These are phyloP conservation scores for Chromoteleia sp. DNA, from an alignment of 2,888 invertebrate genomes.

Conservation along the genomic window DNA sequence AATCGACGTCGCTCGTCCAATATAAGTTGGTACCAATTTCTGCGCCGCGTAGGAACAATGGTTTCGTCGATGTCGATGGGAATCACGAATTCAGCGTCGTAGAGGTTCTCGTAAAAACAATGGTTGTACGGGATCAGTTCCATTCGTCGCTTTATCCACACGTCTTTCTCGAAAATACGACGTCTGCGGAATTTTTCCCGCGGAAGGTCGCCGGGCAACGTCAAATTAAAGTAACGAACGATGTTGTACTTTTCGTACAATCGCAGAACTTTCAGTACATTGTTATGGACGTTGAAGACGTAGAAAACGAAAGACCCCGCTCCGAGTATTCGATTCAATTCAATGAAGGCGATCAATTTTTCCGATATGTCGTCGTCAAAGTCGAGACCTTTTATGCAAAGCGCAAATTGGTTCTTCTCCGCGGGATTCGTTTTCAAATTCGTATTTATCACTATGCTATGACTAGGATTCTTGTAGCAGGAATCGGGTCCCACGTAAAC, in stretches of 20 bases:
- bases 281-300: constrained; percentile 86
- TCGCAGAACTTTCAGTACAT: constrained; percentile 86
- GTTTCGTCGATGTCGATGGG: constrained; percentile 91
- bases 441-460: constrained; percentile 78
- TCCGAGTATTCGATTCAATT: constrained; percentile 88
- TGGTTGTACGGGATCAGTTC: constrained; percentile 92
- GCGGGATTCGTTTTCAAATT: constrained; percentile 28
- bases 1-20: constrained; percentile 83
- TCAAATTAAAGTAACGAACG: constrained; percentile 79
- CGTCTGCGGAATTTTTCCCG: constrained; percentile 83
- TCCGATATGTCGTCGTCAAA: constrained; percentile 88
- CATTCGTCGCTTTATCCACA: constrained; percentile 90
- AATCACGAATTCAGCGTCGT: constrained; percentile 88
- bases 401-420: constrained; percentile 85
- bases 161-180: constrained; percentile 83
- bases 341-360: constrained; percentile 90
- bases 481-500: constrained; percentile 77
- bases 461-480: constrained; percentile 81
- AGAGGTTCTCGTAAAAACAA: constrained; percentile 90
- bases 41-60: constrained; percentile 87
- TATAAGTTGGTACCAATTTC: constrained; percentile 87
- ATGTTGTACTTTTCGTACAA: constrained; percentile 85
- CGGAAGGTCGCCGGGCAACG: constrained; percentile 84
- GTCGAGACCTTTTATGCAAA: constrained; percentile 90
- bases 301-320: constrained; percentile 89